Base-by-base conservation (phyloP, 2,888 invertebrate species). In the Serrognathus titanus region DNA sequence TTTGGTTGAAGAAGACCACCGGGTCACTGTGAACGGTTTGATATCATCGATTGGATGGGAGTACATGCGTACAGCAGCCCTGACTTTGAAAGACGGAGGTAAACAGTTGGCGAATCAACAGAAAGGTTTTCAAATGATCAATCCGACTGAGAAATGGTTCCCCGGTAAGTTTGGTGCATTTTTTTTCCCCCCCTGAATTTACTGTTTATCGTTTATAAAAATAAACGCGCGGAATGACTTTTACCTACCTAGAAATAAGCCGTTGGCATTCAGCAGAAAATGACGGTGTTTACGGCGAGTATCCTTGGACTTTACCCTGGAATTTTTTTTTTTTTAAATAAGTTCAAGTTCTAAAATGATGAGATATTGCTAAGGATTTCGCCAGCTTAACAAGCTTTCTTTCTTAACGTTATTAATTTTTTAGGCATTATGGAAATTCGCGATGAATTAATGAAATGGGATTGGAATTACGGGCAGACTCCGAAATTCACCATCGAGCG, bases 101-200 rank as follows among this genome's bases (percentile, higher is more conserved):
- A 82, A 85, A 66, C 81, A 83, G 55, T 82, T 85, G 64, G 86
- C 89, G 63, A 83, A 86, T 71, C 82, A 86, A 70, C 92, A 93
- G 75, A 84, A 88, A 66, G 94, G 94, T 47, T 94, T 93, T 76
- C 91, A 93, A 72, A 83, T 87, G 73, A 80, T 94, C 50, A 92
- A 93, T 78, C 94, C 94, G 1, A 90, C 89, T 1, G 89, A 94
- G 66, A 85, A 88, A 63, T 92, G 92, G 90, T 94, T 92, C 75
- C 91, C 92, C 74, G 92, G 89, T 87, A 74, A 72, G 69, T 67
- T 31, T 31, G 24, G 24, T 3, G 3, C 24, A 31, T 31, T 31
- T 31, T 31, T 16, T 16, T 16, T 16, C 3, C 16, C 3, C 0
- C 3, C 3, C 1, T 16, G 16, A 16, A 16, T 16, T 16, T 16